Conservation (phyloP, 2,113 vertebrate species). For the Pollachius pollachius region DNA sequence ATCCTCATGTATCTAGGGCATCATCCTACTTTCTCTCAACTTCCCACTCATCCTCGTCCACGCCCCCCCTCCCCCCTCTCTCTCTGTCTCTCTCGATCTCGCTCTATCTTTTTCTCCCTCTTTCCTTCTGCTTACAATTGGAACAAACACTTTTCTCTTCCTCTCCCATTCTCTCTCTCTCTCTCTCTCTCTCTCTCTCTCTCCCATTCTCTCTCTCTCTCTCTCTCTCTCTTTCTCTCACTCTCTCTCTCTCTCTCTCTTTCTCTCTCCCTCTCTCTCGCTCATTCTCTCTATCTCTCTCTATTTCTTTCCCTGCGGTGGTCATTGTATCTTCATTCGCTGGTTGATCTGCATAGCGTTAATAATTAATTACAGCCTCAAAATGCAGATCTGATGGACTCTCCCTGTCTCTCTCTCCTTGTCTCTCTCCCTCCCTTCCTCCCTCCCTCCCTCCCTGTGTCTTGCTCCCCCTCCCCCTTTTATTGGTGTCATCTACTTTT, state of each 20-base stretch:
- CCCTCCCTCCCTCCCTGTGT: conserved; percentile 11
- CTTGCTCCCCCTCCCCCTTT: background rate
- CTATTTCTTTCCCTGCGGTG: conserved; percentile 49
- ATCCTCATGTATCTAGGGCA: background rate
- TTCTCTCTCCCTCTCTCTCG: background rate
- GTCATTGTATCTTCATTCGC: conserved; percentile 59
- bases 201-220: background rate
- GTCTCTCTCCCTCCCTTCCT: conserved; percentile 34
- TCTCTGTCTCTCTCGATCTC: background rate
- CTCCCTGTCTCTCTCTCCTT: conserved; percentile 15
- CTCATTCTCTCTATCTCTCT: conserved; percentile 5
- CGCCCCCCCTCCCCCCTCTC: background rate
- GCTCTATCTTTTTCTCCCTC: background rate
- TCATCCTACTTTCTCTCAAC: background rate
- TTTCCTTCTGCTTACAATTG: background rate
- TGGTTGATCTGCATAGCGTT: conserved; percentile 75
- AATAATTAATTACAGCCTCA: conserved; percentile 75
- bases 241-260: background rate
- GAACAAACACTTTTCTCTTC: background rate
- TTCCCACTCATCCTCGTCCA: background rate
- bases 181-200: background rate
- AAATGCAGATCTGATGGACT: conserved; percentile 60
- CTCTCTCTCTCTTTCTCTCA: background rate
- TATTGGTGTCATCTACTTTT: background rate
- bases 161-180: background rate